These are phyloP conservation scores for Psittacula derbiana DNA, from an alignment of 2,797 vertebrate genomes.

Conservation along the genomic window DNA sequence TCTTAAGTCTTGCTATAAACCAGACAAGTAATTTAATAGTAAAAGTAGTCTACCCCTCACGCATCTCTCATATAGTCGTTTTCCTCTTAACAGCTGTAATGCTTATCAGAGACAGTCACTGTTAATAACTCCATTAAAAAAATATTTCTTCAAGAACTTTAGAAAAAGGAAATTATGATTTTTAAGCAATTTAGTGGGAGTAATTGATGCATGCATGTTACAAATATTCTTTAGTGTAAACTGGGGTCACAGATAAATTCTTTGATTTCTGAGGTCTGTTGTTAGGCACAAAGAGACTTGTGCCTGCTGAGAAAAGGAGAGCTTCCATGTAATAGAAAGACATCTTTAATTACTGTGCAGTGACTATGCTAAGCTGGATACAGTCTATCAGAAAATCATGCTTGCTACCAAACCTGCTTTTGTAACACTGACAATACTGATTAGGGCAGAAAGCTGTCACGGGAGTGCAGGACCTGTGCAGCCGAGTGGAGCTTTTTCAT, in stretches of 20 bases:
- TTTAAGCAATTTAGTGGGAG: background rate
- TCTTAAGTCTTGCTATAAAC: background rate
- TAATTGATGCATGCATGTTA: background rate
- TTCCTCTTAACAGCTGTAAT: background rate
- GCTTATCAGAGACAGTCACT: background rate
- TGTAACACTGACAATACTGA: background rate
- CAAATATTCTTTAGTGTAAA: background rate
- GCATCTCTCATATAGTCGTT: background rate
- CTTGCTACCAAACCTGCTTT: background rate
- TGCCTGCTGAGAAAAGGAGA: background rate
- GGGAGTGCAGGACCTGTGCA: background rate
- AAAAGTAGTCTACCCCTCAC: background rate
- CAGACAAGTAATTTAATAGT: background rate
- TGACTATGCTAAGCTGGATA: background rate
- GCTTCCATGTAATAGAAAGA: background rate
- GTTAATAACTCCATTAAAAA: background rate
- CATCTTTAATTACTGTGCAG: background rate
- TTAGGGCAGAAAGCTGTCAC: background rate
- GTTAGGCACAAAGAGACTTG: background rate
- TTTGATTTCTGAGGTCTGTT: background rate
- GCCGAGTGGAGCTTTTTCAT: background rate
- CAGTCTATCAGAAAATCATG: background rate
- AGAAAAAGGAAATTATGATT: background rate
- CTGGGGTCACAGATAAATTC: background rate
- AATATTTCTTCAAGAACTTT: background rate